These are phyloP conservation scores for Coregonus suidteri DNA, from an alignment of 2,797 vertebrate species.

Conservation along the genomic window DNA sequence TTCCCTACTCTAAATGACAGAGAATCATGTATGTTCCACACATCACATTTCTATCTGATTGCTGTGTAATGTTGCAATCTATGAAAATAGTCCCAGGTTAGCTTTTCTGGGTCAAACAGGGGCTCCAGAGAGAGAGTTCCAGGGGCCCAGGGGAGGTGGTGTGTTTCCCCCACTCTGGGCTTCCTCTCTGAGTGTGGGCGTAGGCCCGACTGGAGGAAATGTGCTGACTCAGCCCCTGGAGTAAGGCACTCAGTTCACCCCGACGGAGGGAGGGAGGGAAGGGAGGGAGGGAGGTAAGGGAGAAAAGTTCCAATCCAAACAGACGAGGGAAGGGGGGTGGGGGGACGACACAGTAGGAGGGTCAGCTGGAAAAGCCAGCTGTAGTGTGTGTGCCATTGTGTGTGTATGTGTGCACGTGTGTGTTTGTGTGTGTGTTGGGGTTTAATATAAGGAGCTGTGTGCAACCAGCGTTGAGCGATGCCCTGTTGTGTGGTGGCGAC, in stretches of 20 bases:
- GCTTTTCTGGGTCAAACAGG: not conserved
- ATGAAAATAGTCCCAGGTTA: too few species aligned
- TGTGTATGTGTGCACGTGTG: not conserved
- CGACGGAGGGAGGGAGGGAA: not conserved
- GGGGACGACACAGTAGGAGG: not conserved
- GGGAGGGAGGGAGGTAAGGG: not conserved
- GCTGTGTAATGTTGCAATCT: not conserved
- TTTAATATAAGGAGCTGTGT: not conserved
- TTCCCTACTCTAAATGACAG: not conserved
- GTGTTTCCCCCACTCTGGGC: slow-evolving; percentile 9
- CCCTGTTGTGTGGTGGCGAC: slow-evolving; percentile 19
- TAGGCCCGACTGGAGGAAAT: slow-evolving; percentile 15
- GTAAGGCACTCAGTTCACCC: not conserved
- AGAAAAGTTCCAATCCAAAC: slow-evolving; percentile 1
- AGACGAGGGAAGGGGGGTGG: not conserved
- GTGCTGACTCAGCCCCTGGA: slow-evolving; percentile 9
- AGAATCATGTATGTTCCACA: not conserved
- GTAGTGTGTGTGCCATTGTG: not conserved
- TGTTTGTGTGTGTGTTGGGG: too few species aligned
- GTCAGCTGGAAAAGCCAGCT: not conserved
- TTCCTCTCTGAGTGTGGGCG: not conserved
- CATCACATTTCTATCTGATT: not conserved
- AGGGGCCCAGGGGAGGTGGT: not conserved
- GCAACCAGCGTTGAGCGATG: slow-evolving; percentile 3
- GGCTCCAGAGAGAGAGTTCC: not conserved